Evolutionary conservation across 1,140 invertebrate genomes (phyloP).

Genomic region (Zaprionus camerounensis): DNA sequence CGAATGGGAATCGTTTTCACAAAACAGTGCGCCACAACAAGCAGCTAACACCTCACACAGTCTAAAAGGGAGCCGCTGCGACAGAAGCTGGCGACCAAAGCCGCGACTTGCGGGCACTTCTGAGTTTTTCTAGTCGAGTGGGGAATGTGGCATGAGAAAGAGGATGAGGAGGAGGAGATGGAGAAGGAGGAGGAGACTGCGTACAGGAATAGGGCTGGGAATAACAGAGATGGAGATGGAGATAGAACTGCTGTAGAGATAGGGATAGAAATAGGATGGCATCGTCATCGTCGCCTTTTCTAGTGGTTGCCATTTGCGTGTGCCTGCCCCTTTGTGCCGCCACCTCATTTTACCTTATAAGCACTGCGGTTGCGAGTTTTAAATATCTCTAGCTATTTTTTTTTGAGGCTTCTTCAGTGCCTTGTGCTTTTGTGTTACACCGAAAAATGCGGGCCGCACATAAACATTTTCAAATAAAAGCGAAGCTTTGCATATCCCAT

Average conservation of each 20-base stretch:
- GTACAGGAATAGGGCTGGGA: background rate
- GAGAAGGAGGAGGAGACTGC: background rate
- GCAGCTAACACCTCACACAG: constrained; percentile 30
- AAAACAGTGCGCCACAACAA: constrained; percentile 63
- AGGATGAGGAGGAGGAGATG: background rate
- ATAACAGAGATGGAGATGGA: background rate
- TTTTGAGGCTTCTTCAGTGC: background rate
- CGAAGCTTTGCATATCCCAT: constrained; percentile 64
- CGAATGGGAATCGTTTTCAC: constrained; percentile 57
- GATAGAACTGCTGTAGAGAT: background rate
- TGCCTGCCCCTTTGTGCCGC: background rate
- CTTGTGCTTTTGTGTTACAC: constrained; percentile 52
- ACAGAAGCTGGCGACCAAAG: constrained; percentile 19
- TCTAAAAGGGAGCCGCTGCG: constrained; percentile 6
- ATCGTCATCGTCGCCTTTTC: constrained; percentile 22
- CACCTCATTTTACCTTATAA: constrained; percentile 33
- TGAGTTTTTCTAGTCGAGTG: constrained; percentile 62
- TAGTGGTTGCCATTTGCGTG: constrained; percentile 21
- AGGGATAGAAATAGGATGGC: constrained; percentile 22
- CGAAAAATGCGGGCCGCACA: constrained; percentile 67
- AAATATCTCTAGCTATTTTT: constrained; percentile 63
- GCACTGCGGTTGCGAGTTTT: constrained; percentile 68
- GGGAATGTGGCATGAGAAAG: background rate
- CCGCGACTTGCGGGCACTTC: constrained; percentile 53
- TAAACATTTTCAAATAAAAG: constrained; percentile 66